Percentiles rank a stretch among this genome's conserved stretches.
phyloP scores from a whole-genome alignment of 2,113 vertebrate genomes.

The Pelmatolapia mariae region DNA sequence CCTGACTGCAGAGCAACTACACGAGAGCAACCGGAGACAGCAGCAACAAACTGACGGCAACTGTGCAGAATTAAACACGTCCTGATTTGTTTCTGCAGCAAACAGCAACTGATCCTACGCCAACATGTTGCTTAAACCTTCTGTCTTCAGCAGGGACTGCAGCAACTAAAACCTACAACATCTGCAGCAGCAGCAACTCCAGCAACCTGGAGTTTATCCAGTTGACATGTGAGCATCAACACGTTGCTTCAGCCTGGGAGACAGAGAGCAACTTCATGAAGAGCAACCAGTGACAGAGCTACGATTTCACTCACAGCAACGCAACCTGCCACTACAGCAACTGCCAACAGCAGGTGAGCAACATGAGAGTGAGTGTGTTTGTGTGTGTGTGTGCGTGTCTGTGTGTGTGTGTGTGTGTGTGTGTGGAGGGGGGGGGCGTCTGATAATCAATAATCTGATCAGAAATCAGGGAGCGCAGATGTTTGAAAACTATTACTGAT shows the following conservation, averaged over 20 bases:
- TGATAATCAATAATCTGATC: neutral
- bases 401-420: neutral
- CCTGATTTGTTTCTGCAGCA: neutral
- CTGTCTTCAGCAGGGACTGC: neutral
- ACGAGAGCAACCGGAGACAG: neutral
- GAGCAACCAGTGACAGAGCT: neutral
- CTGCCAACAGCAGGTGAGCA: neutral
- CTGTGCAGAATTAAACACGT: neutral
- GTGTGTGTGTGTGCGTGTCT: fast-evolving
- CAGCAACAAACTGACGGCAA: neutral
- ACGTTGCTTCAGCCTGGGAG: neutral
- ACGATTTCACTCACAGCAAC: neutral
- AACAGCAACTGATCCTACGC: neutral
- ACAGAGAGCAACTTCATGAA: neutral
- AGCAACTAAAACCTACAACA: neutral
- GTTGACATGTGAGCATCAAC: neutral
- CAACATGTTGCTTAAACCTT: neutral
- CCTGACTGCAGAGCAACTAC: neutral
- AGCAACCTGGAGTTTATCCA: neutral
- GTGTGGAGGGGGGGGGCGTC: fast-evolving
- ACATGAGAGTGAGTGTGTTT: neutral
- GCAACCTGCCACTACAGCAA: neutral
- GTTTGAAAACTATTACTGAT: neutral
- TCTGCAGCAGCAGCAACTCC: neutral
- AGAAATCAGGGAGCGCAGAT: neutral